A percentile compares a stretch with the other conserved stretches of the same genome.
Conservation (phyloP, 2,888 invertebrate genomes). For the Pseudococcus longispinus region DNA sequence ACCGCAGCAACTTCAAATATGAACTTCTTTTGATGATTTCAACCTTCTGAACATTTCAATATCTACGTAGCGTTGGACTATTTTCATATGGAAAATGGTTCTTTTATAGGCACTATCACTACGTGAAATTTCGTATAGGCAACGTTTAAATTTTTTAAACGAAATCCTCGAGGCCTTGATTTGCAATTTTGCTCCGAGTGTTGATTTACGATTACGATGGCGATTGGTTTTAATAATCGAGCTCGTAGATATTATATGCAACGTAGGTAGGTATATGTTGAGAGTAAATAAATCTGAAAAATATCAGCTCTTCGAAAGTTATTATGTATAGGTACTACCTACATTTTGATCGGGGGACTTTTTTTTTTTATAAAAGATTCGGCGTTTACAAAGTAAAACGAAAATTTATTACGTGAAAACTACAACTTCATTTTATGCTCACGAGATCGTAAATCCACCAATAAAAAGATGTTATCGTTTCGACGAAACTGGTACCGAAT, state of each 20-base stretch:
- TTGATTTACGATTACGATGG: background rate
- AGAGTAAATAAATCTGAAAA: background rate
- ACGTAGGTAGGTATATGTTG: too few species aligned
- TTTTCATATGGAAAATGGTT: background rate
- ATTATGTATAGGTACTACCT: background rate
- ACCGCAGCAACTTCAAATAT: background rate
- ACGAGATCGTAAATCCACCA: slow-evolving; percentile 20
- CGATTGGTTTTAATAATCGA: background rate
- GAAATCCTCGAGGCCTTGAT: background rate
- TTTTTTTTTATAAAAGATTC: background rate
- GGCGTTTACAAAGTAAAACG: background rate
- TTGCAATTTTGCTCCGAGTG: background rate
- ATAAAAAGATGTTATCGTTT: background rate
- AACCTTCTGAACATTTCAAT: background rate
- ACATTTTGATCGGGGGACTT: background rate
- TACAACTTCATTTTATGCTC: background rate
- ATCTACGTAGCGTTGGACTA: background rate
- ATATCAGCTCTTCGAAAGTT: background rate
- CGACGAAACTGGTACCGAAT: background rate
- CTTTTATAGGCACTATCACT: background rate
- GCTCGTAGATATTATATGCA: background rate
- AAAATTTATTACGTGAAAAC: slow-evolving; percentile 31
- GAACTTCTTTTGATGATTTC: background rate
- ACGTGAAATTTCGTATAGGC: background rate
- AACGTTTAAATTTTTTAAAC: background rate